These are phyloP conservation scores for Napeogenes inachia DNA, from an alignment of 2,888 invertebrate species.

Conservation along the genomic window DNA sequence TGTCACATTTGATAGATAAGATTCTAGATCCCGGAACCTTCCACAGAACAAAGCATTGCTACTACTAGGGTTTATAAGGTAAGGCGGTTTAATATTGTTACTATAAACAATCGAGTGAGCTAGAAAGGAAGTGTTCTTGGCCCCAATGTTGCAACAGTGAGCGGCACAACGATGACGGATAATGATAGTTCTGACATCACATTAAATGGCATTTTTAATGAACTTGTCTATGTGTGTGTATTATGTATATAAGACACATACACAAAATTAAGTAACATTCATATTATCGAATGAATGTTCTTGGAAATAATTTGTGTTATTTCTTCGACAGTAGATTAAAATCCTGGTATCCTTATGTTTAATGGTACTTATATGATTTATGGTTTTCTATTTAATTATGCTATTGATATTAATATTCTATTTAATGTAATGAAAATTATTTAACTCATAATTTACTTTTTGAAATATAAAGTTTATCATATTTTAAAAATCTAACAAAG, in stretches of 20 bases:
- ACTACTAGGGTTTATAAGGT: background rate
- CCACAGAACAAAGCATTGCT: background rate
- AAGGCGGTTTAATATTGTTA: constrained; percentile 6
- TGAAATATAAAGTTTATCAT: background rate
- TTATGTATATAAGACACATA: background rate
- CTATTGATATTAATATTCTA: too few species aligned
- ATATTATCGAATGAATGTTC: too few species aligned
- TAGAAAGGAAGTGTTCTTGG: constrained; percentile 67
- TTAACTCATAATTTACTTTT: too few species aligned
- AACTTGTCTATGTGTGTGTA: background rate
- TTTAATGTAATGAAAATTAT: too few species aligned
- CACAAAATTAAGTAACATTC: too few species aligned
- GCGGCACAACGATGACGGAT: constrained; percentile 37
- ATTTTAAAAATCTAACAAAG: background rate
- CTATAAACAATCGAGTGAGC: background rate
- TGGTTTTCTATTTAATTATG: too few species aligned
- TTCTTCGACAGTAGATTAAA: too few species aligned
- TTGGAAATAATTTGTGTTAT: too few species aligned
- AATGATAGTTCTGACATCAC: constrained; percentile 10
- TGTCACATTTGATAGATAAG: too few species aligned
- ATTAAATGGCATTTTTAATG: constrained; percentile 1
- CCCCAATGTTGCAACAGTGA: constrained; percentile 55
- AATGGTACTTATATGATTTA: too few species aligned
- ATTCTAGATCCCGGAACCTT: too few species aligned
- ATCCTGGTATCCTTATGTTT: too few species aligned